Base-by-base conservation (phyloP, 2,888 invertebrate genomes). In the Sesia apiformis region DNA sequence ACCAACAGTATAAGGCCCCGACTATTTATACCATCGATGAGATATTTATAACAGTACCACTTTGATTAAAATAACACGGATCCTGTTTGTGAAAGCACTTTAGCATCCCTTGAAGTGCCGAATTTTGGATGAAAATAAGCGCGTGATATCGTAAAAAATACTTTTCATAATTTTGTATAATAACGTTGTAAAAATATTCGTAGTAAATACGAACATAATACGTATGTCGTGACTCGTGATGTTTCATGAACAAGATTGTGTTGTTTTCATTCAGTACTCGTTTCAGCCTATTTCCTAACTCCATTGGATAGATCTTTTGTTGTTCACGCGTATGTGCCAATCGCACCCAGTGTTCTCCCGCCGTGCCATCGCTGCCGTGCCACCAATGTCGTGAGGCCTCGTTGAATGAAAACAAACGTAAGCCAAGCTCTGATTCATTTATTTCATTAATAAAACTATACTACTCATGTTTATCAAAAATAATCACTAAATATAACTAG, bases 351-450 rank as follows among this genome's bases (percentile, higher is more conserved):
- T 23, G 23, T 23, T 1, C 23, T 2, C 23, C n/a, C n/a, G n/a
- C n/a, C n/a, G n/a, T n/a, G n/a, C n/a, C n/a, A n/a, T 46, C n/a
- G n/a, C 8, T 46, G 46, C 46, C 23, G 23, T 46, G 3, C 46
- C 5, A 46, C 23, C 5, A 23, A 46, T 1, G 8, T 46, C 46
- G 7, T 4, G 46, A 7, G 46, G 23, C 7, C 8, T 43, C 42
- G 39, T 8, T 77, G 76, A 78, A 78, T 79, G 77, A 72, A 74
- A 75, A 69, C 64, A 70, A 63, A 56, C 63, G 65, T 63, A 63
- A 69, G 82, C 83, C 84, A 84, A 85, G 70, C 60, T 55, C 64
- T 84, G 79, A 84, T 66, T 82, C 81, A 83, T 73, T 67, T 69
- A 70, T 72, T 80, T 80, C 83, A 83, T 84, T 84, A 79, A 85